These are phyloP conservation scores for Serripes groenlandicus DNA, from an alignment of 2,888 invertebrate species.

Conservation along the genomic window DNA sequence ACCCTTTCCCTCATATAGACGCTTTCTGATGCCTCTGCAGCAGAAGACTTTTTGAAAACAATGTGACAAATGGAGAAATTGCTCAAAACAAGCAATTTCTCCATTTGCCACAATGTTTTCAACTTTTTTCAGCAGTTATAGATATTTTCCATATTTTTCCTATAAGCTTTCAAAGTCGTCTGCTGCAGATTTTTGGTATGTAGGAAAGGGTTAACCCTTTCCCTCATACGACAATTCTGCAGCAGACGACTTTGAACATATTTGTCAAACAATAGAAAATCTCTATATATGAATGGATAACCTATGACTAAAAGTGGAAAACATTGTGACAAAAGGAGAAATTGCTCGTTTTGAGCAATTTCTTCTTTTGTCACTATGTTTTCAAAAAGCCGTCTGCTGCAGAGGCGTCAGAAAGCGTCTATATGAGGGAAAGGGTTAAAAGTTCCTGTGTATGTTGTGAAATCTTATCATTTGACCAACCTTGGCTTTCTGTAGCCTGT, in stretches of 20 bases:
- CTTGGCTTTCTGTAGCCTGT: conserved; percentile 78
- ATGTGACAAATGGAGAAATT: too few species aligned
- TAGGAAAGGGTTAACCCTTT: background rate
- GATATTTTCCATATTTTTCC: too few species aligned
- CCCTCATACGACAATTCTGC: background rate
- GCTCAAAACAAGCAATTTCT: too few species aligned
- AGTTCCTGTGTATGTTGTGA: background rate
- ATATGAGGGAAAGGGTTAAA: background rate
- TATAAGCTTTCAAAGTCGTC: background rate
- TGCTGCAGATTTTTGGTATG: background rate
- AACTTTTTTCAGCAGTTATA: too few species aligned
- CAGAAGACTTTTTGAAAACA: too few species aligned
- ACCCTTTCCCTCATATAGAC: too few species aligned
- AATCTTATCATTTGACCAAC: conserved; percentile 61
- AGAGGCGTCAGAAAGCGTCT: background rate
- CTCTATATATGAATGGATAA: too few species aligned
- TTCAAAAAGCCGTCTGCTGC: background rate
- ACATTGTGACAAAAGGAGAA: background rate
- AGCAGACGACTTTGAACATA: background rate
- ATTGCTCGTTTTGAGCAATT: background rate
- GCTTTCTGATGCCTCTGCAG: too few species aligned
- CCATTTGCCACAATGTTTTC: too few species aligned
- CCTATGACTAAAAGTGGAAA: too few species aligned
- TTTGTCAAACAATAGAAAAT: background rate
- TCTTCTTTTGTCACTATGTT: background rate